Evolutionary conservation across 2,797 vertebrate genomes (phyloP), one percentile per base, ranked within the genome.

Genomic region (Clarias platycephalus): DNA sequence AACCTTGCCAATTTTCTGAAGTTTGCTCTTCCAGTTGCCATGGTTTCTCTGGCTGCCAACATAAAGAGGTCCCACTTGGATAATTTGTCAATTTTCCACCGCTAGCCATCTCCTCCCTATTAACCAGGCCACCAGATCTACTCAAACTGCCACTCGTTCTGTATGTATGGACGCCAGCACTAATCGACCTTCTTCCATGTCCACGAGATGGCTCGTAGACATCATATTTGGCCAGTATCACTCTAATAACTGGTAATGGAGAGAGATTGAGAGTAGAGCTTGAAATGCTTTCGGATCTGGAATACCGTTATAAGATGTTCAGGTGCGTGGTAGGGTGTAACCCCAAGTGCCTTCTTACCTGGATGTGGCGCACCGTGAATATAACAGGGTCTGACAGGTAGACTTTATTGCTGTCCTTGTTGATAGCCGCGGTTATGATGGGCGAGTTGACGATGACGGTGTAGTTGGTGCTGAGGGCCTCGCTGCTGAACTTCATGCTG

Each of bases 381-480:
- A 98, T 95, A 89, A 99, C 98, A 0, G 98, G 98, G 90, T 99
- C 98, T 62, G 97, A 97, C 86, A 99, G 94, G 91, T 99, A 99
- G 87, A 99, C 97, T 92, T 99, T 99, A 92, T 97, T 99, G 71
- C 96, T 96, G 92, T 99, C 98, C 90, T 99, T 99, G 94, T 97
- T 99, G 93, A 99, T 99, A 92, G 98, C 96, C 3, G 98, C 98
- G 0, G 97, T 98, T 91, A 99, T 97, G 62, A 99, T 95, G 0
- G 97, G 97, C 0, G 98, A 99, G 92, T 99, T 99, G 91, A 99
- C 97, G 1, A 99, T 98, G 91, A 99, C 95, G 0, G 98, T 98
- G 91, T 99, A 97, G 92, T 99, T 99, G 86, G 97, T 97, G 0
- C 96, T 96, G 94, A 98, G 92, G 0, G 97, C 97, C 89, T 98